Percentiles rank a stretch among this genome's conserved stretches.
These are phyloP conservation scores for Clarias fuscus DNA, from an alignment of 2,797 vertebrate genomes.

Conservation along the genomic window DNA sequence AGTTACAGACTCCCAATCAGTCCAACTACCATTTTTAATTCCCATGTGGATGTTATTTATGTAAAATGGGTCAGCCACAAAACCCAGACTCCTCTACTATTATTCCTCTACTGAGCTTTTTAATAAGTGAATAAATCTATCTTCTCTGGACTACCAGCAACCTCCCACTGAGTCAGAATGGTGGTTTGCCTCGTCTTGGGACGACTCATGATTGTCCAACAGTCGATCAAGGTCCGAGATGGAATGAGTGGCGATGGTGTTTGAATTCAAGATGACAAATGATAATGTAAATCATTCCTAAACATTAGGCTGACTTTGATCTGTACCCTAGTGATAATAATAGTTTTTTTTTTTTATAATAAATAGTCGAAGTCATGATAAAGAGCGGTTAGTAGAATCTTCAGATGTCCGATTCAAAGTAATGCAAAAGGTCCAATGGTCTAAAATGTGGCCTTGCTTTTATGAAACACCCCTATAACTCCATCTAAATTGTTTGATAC, in stretches of 20 bases:
- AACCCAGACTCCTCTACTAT: slow-evolving; percentile 39
- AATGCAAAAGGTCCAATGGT: slow-evolving; percentile 1
- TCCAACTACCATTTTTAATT: slow-evolving; percentile 57
- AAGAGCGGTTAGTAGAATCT: neutral
- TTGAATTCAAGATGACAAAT: neutral
- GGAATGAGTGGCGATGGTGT: neutral
- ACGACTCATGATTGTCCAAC: slow-evolving; percentile 19
- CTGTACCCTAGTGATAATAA: neutral
- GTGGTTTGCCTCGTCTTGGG: slow-evolving; percentile 16
- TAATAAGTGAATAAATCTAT: slow-evolving; percentile 68
- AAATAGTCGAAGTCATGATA: neutral
- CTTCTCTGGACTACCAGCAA: slow-evolving; percentile 61
- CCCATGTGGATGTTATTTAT: slow-evolving; percentile 62
- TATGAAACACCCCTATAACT: slow-evolving; percentile 35
- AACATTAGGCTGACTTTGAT: neutral
- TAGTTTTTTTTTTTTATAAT: neutral
- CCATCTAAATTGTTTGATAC: slow-evolving; percentile 33
- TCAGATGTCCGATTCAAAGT: neutral
- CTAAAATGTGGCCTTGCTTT: slow-evolving; percentile 19
- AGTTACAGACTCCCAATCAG: slow-evolving; percentile 50
- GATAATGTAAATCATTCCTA: neutral
- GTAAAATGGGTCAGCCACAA: slow-evolving; percentile 51
- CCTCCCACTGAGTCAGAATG: slow-evolving; percentile 40
- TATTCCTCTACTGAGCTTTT: slow-evolving; percentile 62
- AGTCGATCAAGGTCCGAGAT: neutral